Conservation (phyloP, 2,113 vertebrate species). For the Peromyscus leucopus region DNA sequence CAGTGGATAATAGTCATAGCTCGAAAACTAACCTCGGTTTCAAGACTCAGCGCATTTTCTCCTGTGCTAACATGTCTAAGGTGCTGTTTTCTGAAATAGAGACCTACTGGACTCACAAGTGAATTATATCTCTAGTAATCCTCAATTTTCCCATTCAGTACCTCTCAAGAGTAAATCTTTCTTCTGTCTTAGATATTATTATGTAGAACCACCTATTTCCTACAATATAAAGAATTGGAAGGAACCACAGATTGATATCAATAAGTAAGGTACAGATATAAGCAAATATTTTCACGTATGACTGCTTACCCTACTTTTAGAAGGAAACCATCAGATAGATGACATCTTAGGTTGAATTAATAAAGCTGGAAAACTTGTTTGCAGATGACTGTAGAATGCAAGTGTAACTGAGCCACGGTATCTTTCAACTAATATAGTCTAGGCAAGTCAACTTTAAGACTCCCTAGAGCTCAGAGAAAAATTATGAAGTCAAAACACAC, state of each 20-base stretch:
- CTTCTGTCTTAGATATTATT: background rate
- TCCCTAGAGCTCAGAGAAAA: background rate
- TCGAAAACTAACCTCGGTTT: background rate
- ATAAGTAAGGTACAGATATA: slow-evolving; percentile 48
- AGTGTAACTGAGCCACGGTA: slow-evolving; percentile 48
- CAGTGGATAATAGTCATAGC: background rate
- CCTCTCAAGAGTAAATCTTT: background rate
- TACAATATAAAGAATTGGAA: background rate
- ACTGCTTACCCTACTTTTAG: background rate
- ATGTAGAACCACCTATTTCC: background rate
- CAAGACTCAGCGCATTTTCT: background rate
- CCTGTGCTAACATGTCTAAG: background rate
- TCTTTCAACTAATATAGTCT: slow-evolving; percentile 61
- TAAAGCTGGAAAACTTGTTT: background rate
- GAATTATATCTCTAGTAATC: background rate
- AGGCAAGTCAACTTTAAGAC: slow-evolving; percentile 56
- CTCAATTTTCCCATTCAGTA: background rate
- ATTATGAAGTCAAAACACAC: slow-evolving; percentile 56
- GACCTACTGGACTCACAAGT: background rate
- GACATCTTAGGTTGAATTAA: background rate
- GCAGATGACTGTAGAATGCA: slow-evolving; percentile 69
- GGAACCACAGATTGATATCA: background rate
- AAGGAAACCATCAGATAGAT: slow-evolving; percentile 56
- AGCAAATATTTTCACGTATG: slow-evolving; percentile 21
- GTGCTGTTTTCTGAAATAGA: background rate